Evolutionary conservation across 2,797 vertebrate genomes (phyloP), one percentile per base, ranked within the genome.

Genomic region (Anguilla anguilla): DNA sequence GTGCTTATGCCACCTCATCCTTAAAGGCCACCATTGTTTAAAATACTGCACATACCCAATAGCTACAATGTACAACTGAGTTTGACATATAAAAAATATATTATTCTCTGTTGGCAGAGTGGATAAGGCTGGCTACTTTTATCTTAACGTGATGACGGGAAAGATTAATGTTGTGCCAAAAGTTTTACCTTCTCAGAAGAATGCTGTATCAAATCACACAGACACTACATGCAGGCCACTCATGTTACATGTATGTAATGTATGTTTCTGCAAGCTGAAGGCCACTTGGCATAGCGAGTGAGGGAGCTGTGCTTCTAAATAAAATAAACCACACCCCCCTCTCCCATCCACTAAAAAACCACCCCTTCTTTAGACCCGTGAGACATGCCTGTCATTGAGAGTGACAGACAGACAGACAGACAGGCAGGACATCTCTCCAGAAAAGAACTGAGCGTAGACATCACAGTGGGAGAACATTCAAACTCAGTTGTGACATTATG

Each of bases 221-320:
- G 11, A 77, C 6, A 77, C 17, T 77, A 43, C 25, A 57, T 17
- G 2, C 67, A 11, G n/a, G 10, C 15, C 9, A 13, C 72, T 77
- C 72, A 77, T 77, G 15, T 77, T 77, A 77, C 72, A 77, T 43
- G 72, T 43, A 25, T 77, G 72, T 77, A 19, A 77, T 77, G 35
- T 1, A 22, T 77, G 72, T 77, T 39, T 39, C 31, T 77, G 35
- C 31, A 10, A 39, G 28, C 7, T 35, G 69, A 83, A 83, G 83
- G 83, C 28, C 51, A 84, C 28, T 3, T 17, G 43, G 28, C 53
- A 84, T 59, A 84, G n/a, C 11, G 28, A 39, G n/a, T 13, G 51
- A 84, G 53, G 6, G n/a, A n/a, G 83, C 22, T 31, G 53, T 59
- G 15, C n/a, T 1, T 25, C 83, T 84, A 84, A 84, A 84, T 84